phyloP scores from a whole-genome alignment of 2,888 invertebrate genomes.

The Bombylius discolor region DNA sequence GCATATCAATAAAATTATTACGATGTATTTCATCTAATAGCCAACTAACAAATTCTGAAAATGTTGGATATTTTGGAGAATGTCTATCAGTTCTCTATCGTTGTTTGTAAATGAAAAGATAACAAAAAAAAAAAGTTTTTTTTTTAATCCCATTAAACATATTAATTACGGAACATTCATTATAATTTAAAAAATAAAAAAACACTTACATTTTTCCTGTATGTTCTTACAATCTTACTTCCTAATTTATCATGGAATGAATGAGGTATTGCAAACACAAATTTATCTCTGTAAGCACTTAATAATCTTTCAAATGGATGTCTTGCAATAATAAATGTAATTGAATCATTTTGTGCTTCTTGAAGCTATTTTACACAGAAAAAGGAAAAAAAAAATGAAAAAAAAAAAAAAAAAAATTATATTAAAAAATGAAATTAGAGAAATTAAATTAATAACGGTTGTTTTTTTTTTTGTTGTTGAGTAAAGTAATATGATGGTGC shows the following conservation, averaged over 20 bases:
- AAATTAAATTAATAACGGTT: background rate
- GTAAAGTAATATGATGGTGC: no score
- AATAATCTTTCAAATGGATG: conserved; percentile 69
- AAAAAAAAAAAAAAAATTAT: background rate
- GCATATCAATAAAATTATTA: conserved; percentile 59
- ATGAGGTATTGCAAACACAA: conserved; percentile 69
- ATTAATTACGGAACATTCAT: no score
- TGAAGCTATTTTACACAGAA: conserved; percentile 37
- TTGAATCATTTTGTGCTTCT: conserved; percentile 60
- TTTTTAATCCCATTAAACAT: no score
- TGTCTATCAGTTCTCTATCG: conserved; percentile 24
- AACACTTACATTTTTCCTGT: conserved; percentile 41
- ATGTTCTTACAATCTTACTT: conserved; percentile 60
- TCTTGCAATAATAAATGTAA: conserved; percentile 68
- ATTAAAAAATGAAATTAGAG: background rate
- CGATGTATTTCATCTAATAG: conserved; percentile 53
- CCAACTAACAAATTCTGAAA: conserved; percentile 69
- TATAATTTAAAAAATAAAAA: no score
- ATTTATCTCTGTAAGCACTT: conserved; percentile 73
- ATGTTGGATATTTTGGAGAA: conserved; percentile 54
- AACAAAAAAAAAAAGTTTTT: background rate
- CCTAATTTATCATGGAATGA: conserved; percentile 72
- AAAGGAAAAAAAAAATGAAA: conserved; percentile 1
- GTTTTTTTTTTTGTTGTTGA: no score
- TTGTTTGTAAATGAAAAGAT: background rate